These are phyloP conservation scores for Epizoanthus fatuus DNA, from an alignment of 92 coral and sea anemone species.

Conservation along the genomic window DNA sequence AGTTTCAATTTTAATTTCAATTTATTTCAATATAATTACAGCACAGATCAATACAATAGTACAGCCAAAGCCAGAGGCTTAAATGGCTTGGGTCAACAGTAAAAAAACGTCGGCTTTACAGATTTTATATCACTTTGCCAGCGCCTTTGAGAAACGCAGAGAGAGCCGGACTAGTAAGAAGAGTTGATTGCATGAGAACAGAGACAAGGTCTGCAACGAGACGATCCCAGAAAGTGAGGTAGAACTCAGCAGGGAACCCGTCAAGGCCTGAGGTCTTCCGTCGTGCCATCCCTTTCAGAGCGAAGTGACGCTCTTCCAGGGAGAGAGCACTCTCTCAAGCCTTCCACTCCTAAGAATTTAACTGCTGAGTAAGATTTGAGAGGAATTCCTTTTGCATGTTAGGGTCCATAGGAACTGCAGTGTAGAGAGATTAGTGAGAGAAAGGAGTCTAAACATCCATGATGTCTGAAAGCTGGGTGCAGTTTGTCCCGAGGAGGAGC, in stretches of 20 bases:
- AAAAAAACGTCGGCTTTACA: too few species aligned
- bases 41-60: too few species aligned
- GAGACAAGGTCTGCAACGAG: conserved; percentile 21
- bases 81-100: too few species aligned
- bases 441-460: conserved; percentile 7
- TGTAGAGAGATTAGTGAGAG: not conserved
- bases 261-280: conserved; percentile 44
- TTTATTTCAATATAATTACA: too few species aligned
- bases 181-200: not conserved
- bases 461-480: not conserved
- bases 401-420: conserved; percentile 16
- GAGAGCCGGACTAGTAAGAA: not conserved
- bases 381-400: not conserved
- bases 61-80: too few species aligned
- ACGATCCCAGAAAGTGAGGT: conserved; percentile 26
- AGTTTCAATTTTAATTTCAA: too few species aligned
- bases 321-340: conserved; percentile 36
- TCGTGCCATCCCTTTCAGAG: conserved; percentile 30
- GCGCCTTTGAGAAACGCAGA: conserved; percentile 16
- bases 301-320: conserved; percentile 18
- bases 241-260: conserved; percentile 56
- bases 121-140: not conserved
- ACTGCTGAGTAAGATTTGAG: not conserved
- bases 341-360: conserved; percentile 7
- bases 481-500: not conserved